Evolutionary conservation across 2,888 invertebrate genomes (phyloP).

Genomic region (Ommatoiulus sabulosus): DNA sequence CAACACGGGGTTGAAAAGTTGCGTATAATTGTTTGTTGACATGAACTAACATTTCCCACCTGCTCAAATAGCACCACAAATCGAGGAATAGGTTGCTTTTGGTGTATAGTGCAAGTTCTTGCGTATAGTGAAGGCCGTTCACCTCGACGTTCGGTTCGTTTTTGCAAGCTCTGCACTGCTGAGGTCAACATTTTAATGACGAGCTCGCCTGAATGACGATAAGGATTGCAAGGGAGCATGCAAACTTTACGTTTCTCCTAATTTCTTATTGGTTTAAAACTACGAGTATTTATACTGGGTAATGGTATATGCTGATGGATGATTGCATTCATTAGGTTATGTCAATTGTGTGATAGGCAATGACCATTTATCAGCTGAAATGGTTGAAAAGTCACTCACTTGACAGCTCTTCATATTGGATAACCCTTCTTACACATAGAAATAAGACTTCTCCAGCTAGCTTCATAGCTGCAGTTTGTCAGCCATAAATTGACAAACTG

Average conservation of each 20-base stretch:
- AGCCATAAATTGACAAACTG: too few species aligned
- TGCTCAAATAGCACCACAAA: constrained; percentile 13
- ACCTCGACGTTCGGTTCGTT: neutral
- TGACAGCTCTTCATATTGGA: too few species aligned
- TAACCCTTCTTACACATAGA: too few species aligned
- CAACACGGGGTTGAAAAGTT: neutral
- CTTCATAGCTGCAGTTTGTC: too few species aligned
- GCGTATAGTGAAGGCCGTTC: constrained; percentile 17
- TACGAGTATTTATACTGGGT: neutral
- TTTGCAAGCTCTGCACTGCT: neutral
- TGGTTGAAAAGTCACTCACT: too few species aligned
- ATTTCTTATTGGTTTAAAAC: neutral
- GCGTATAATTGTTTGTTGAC: constrained; percentile 28
- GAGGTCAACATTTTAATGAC: constrained; percentile 36
- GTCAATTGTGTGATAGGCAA: neutral
- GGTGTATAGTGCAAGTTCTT: neutral
- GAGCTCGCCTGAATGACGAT: constrained; percentile 5
- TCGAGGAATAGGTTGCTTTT: neutral
- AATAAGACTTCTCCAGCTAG: too few species aligned
- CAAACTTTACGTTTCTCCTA: neutral
- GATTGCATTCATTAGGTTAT: neutral
- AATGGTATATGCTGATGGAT: neutral
- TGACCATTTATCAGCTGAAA: too few species aligned
- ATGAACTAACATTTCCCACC: constrained; percentile 35
- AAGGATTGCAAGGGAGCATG: neutral